Evolutionary conservation across 1,140 invertebrate genomes (phyloP).

Genomic region (Bombus picipes): DNA sequence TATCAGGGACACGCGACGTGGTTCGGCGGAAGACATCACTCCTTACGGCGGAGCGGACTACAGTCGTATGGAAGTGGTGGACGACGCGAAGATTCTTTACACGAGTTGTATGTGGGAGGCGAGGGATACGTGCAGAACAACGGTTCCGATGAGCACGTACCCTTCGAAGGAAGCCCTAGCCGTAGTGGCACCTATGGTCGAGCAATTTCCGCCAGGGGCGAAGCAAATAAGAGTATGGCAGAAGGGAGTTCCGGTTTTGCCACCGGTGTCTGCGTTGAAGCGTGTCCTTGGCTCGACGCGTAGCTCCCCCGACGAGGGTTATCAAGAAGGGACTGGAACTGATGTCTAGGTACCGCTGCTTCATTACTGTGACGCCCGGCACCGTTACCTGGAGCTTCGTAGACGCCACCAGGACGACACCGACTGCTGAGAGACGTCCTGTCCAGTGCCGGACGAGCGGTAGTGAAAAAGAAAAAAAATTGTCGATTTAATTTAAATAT

Average conservation of each 20-base stretch:
- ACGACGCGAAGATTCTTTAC: slow-evolving; percentile 90
- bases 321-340: slow-evolving; percentile 95
- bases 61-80: slow-evolving; percentile 85
- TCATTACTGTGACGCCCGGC: slow-evolving; percentile 78
- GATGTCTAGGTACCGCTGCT: slow-evolving; percentile 88
- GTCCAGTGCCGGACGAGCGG: slow-evolving; percentile 68
- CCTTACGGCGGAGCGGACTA: slow-evolving; percentile 66
- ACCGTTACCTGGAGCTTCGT: slow-evolving; percentile 75
- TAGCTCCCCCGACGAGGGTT: slow-evolving; percentile 94
- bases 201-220: slow-evolving; percentile 83
- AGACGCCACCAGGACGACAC: slow-evolving; percentile 74
- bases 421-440: slow-evolving; percentile 65
- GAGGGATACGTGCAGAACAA: slow-evolving; percentile 80
- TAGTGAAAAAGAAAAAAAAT: slow-evolving; percentile 65
- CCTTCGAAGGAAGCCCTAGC: slow-evolving; percentile 91
- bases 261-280: slow-evolving; percentile 91
- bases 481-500: slow-evolving; percentile 23
- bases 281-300: slow-evolving; percentile 89
- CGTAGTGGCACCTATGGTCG: slow-evolving; percentile 76
- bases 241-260: slow-evolving; percentile 90
- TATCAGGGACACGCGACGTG: slow-evolving; percentile 88
- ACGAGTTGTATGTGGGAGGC: slow-evolving; percentile 84
- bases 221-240: slow-evolving; percentile 93
- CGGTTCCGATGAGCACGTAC: slow-evolving; percentile 83
- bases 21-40: slow-evolving; percentile 73